Evolutionary conservation across 2,888 invertebrate species (phyloP), one percentile per base, ranked within the genome.

Genomic region (Drosophila multiciliata): DNA sequence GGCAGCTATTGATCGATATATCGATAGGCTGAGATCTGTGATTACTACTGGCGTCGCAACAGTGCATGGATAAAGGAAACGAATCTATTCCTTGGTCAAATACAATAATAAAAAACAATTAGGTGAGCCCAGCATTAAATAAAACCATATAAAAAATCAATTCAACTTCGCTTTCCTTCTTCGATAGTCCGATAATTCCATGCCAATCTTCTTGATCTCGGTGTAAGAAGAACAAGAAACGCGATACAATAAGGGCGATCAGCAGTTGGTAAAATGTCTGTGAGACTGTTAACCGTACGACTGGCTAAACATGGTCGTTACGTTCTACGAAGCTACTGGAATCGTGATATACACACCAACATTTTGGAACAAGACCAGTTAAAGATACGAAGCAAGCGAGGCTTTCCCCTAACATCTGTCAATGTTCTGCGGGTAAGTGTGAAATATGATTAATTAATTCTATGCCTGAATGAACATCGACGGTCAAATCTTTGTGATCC

Each of bases 251-350:
- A 32, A 65, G 52, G 35, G 29, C 53, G 9, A 59, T 33, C 57
- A 65, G 66, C 66, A 45, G 32, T 71, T 64, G 66, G 67, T 70
- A 73, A 82, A 89, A 95, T 95, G 95, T 95, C 95, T 90, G 93
- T 95, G 83, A 93, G 95, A 86, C 93, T 94, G 78, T 87, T 95
- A 57, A 94, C 94, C 72, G 92, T 92, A 78, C 94, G 94, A 90
- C 92, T 95, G 66, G 92, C 94, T 83, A 95, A 94, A 94, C 94
- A 95, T 95, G 95, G 95, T 94, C 94, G 94, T 91, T 91, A 92
- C 80, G 91, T 94, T 84, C 87, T 95, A 83, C 94, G 94, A 83
- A 93, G 93, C 87, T 92, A 94, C 78, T 93, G 93, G 91, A 94
- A 93, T 89, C 92, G 94, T 90, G 93, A 94, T 78, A 93, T 94